Percentiles rank a stretch among this genome's conserved stretches.
Conservation (phyloP, 2,113 vertebrate genomes). For the Sander vitreus region DNA sequence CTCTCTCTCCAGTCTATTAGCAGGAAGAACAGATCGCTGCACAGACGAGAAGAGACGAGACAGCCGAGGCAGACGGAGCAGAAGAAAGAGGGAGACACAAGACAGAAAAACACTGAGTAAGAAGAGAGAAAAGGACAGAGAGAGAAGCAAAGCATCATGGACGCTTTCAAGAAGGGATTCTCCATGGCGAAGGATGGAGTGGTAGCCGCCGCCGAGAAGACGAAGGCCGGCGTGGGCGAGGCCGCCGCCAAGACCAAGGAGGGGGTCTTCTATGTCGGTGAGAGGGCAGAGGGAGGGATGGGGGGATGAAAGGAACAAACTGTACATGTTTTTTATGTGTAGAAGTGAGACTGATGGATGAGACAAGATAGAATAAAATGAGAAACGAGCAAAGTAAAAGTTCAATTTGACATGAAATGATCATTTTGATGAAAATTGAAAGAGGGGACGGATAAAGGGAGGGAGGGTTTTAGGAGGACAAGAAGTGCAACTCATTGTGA, state of each 20-base stretch:
- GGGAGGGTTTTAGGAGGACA: no score
- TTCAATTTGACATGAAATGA: no score
- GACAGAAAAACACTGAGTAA: background rate
- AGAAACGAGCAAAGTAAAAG: no score
- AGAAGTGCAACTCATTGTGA: background rate
- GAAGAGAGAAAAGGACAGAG: background rate
- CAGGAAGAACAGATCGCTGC: constrained; percentile 44
- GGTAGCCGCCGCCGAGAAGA: constrained; percentile 97
- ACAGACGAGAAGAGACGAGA: constrained; percentile 42
- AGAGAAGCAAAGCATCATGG: constrained; percentile 83
- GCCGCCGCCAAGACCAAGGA: constrained; percentile 98
- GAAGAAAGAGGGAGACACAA: background rate
- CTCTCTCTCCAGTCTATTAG: constrained; percentile 42
- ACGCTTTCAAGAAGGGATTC: constrained; percentile 96
- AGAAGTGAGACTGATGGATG: background rate
- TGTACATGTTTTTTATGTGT: background rate
- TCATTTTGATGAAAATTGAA: no score
- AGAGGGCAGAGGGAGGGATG: constrained; percentile 40
- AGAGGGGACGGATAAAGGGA: background rate
- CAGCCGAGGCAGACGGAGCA: constrained; percentile 31
- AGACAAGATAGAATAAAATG: background rate
- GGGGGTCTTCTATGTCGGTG: constrained; percentile 92
- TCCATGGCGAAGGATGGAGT: constrained; percentile 95
- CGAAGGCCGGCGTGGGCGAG: constrained; percentile 98
- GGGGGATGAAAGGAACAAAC: background rate